phyloP scores from a whole-genome alignment of 2,888 invertebrate genomes.

The Cephus rjabovi region DNA sequence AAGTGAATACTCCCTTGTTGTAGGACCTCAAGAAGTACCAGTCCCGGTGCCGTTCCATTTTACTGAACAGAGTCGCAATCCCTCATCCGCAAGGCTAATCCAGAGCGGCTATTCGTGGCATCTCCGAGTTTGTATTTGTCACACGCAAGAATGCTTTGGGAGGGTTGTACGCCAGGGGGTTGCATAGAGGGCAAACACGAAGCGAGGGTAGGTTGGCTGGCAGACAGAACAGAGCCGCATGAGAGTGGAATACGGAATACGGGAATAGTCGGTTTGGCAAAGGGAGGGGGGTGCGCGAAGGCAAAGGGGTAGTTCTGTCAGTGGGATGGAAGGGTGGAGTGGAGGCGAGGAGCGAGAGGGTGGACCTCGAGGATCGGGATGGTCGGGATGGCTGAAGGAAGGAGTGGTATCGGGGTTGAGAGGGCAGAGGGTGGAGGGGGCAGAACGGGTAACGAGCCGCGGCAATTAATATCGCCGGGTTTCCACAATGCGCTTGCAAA shows the following conservation, averaged over 20 bases:
- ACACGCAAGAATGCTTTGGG: constrained; percentile 52
- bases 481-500: constrained; percentile 68
- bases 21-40: neutral
- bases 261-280: constrained; percentile 43
- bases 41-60: neutral
- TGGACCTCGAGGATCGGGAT: constrained; percentile 21
- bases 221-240: constrained; percentile 53
- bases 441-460: constrained; percentile 64
- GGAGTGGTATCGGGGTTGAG: constrained; percentile 24
- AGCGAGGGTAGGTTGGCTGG: constrained; percentile 44
- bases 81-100: constrained; percentile 6
- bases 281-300: constrained; percentile 15
- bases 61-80: neutral
- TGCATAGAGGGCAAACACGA: constrained; percentile 35
- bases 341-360: constrained; percentile 31
- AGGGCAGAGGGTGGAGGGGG: constrained; percentile 28
- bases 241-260: constrained; percentile 62
- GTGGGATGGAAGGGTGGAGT: constrained; percentile 32
- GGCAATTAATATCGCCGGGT: constrained; percentile 67
- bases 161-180: constrained; percentile 41
- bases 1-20: neutral
- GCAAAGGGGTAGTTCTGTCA: constrained; percentile 19
- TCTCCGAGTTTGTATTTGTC: constrained; percentile 58
- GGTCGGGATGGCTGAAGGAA: constrained; percentile 27
- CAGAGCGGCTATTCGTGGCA: constrained; percentile 1